A percentile compares a stretch with the other conserved stretches of the same genome.
phyloP scores from a whole-genome alignment of 2,888 invertebrate species.

The Volucella inflata region DNA sequence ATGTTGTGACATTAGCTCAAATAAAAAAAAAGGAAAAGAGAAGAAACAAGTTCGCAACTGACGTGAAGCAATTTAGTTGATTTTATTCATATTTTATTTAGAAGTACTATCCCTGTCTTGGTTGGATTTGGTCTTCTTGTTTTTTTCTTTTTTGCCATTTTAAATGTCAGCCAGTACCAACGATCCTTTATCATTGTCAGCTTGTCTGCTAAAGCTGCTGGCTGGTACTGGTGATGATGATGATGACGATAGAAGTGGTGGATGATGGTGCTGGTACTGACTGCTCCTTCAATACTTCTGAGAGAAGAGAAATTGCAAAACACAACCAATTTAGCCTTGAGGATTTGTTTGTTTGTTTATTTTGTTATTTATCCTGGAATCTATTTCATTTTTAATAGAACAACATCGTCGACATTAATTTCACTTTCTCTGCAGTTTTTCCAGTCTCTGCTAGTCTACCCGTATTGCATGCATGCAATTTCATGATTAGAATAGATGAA shows the following conservation, averaged over 20 bases:
- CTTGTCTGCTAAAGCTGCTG: conserved; percentile 35
- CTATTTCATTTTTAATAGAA: conserved; percentile 63
- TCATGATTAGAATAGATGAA: conserved; percentile 57
- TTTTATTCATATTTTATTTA: conserved; percentile 76
- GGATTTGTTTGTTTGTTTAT: conserved; percentile 30
- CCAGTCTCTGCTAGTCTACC: neutral
- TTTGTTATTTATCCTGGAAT: conserved; percentile 41
- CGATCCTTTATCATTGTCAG: conserved; percentile 70
- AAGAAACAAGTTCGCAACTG: conserved; percentile 69
- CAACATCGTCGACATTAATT: conserved; percentile 70
- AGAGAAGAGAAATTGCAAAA: conserved; percentile 50
- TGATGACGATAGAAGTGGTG: conserved; percentile 26
- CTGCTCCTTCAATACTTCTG: too few relatives aligned
- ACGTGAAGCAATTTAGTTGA: conserved; percentile 79
- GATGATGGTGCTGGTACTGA: neutral
- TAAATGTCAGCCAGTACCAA: conserved; percentile 46
- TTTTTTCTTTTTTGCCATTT: neutral
- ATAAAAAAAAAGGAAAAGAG: conserved; percentile 1
- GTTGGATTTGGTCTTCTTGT: neutral
- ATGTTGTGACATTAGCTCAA: conserved; percentile 57
- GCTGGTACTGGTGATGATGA: conserved; percentile 21
- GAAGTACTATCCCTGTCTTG: conserved; percentile 60
- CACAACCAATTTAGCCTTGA: conserved; percentile 28
- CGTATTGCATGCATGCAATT: conserved; percentile 32
- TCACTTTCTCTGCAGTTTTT: conserved; percentile 59